A percentile compares a stretch with the other conserved stretches of the same genome.
Conservation (phyloP, 2,888 invertebrate genomes). For the Nymphalis c-album region DNA sequence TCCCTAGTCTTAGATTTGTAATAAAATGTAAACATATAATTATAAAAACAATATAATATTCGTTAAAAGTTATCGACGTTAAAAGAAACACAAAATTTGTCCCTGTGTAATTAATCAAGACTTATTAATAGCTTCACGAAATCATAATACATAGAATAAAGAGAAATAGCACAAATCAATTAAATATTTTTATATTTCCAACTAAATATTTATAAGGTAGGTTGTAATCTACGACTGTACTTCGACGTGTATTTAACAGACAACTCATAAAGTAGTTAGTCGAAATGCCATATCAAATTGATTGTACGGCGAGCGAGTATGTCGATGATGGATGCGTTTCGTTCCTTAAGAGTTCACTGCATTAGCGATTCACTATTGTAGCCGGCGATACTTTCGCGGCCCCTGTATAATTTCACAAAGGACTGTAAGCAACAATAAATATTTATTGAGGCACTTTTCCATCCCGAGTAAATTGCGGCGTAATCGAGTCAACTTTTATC, state of each 20-base stretch:
- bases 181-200: not conserved
- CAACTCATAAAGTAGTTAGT: slow-evolving; percentile 15
- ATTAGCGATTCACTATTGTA: slow-evolving; percentile 53
- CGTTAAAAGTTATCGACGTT: no score
- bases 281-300: slow-evolving; percentile 24
- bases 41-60: no score
- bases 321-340: slow-evolving; percentile 31
- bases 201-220: not conserved
- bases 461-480: slow-evolving; percentile 70
- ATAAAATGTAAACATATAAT: not conserved
- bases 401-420: slow-evolving; percentile 57
- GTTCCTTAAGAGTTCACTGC: slow-evolving; percentile 26
- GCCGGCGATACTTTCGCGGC: slow-evolving; percentile 55
- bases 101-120: no score
- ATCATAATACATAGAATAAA: not conserved
- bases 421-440: slow-evolving; percentile 68
- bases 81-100: no score
- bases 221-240: not conserved
- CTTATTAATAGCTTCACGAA: not conserved
- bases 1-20: not conserved
- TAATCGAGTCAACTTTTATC: slow-evolving; percentile 70
- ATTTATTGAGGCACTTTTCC: slow-evolving; percentile 74
- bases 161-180: not conserved
- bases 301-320: slow-evolving; percentile 5
- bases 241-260: slow-evolving; percentile 1